Conservation (phyloP, 2,888 invertebrate species). For the Drosophila affinis region DNA sequence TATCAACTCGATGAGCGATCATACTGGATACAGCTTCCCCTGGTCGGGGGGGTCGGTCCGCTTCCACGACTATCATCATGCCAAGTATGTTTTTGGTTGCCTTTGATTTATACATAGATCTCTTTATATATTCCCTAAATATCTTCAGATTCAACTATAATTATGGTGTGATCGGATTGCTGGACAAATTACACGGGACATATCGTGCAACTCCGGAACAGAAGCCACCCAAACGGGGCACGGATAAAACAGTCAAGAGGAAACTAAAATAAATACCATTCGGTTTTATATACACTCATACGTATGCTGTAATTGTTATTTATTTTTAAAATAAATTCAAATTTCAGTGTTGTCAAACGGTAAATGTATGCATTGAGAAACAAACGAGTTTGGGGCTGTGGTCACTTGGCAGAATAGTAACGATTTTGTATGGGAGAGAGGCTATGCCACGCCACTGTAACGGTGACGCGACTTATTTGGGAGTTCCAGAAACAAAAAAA, state of each 20-base stretch:
- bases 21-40: conserved; percentile 93
- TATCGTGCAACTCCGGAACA: conserved; percentile 85
- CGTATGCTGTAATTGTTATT: not conserved
- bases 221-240: not conserved
- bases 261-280: conserved; percentile 12
- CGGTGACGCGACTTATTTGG: no score
- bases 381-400: no score
- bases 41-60: conserved; percentile 90
- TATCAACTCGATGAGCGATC: conserved; percentile 90
- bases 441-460: no score
- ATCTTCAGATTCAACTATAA: conserved; percentile 91
- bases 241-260: conserved; percentile 10
- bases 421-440: no score
- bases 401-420: no score
- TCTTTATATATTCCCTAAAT: not conserved
- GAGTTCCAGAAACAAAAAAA: no score
- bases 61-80: conserved; percentile 93
- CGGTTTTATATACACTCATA: not conserved
- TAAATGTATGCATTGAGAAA: no score
- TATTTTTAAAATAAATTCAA: conserved; percentile 1
- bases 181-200: conserved; percentile 93
- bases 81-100: conserved; percentile 86
- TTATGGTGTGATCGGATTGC: conserved; percentile 91
- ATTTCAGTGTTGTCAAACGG: not conserved
- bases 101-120: not conserved